phyloP scores from a whole-genome alignment of 2,888 invertebrate species.

The Prenolepis imparis region DNA sequence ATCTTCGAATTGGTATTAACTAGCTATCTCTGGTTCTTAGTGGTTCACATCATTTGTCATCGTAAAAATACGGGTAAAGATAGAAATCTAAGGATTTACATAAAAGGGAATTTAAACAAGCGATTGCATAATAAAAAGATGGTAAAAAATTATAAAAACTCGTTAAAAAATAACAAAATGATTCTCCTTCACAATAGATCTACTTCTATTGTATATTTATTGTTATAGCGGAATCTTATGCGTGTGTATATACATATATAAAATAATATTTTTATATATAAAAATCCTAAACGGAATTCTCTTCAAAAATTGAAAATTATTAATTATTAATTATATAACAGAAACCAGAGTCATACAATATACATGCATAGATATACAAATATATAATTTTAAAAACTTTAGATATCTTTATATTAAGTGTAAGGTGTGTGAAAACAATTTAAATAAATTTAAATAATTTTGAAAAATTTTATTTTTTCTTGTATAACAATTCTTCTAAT shows the following conservation, averaged over 20 bases:
- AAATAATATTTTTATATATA: too few relatives aligned
- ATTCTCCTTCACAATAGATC: not conserved
- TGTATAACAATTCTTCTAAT: not conserved
- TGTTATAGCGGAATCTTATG: too few relatives aligned
- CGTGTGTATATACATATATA: too few relatives aligned
- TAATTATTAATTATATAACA: not conserved
- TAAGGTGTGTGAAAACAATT: not conserved
- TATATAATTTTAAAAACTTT: not conserved
- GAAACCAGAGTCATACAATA: not conserved
- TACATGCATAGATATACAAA: not conserved
- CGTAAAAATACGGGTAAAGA: not conserved
- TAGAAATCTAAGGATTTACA: slow-evolving; percentile 8
- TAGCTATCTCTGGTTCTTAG: slow-evolving; percentile 74
- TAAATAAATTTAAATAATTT: not conserved
- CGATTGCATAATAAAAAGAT: not conserved
- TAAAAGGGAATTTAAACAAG: slow-evolving; percentile 4
- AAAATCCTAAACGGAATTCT: too few relatives aligned
- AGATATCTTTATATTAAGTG: not conserved
- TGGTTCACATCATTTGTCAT: slow-evolving; percentile 59
- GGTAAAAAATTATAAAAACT: slow-evolving; percentile 4
- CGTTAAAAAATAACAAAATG: not conserved
- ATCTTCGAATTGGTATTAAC: slow-evolving; percentile 65
- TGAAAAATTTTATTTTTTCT: not conserved
- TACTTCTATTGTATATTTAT: too few relatives aligned
- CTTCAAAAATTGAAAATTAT: not conserved